Percentiles rank a stretch among this genome's conserved stretches.
Conservation (phyloP, 2,113 vertebrate species). For the Pygoscelis antarcticus region DNA sequence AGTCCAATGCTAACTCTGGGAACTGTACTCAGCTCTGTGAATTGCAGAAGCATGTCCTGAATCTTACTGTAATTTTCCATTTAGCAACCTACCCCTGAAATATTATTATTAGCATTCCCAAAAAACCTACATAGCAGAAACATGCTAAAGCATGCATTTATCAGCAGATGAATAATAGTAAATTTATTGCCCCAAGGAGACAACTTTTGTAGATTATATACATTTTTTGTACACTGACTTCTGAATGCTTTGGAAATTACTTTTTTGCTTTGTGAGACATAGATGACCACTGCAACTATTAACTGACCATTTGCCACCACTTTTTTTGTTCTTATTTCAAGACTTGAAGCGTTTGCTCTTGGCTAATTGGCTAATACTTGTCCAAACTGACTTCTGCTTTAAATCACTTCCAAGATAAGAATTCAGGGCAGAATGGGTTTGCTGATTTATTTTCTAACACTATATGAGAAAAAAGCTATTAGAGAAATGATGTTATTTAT, state of each 20-base stretch:
- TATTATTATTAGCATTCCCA: not conserved
- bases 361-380: not conserved
- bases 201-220: not conserved
- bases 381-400: not conserved
- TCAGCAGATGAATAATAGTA: not conserved
- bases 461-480: not conserved
- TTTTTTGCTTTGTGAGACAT: not conserved
- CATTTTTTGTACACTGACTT: not conserved
- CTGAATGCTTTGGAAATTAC: not conserved
- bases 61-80: not conserved
- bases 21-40: not conserved
- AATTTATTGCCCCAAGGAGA: not conserved
- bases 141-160: not conserved
- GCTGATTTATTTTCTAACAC: not conserved
- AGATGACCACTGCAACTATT: not conserved
- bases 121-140: not conserved
- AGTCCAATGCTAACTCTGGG: not conserved
- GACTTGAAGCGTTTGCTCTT: not conserved
- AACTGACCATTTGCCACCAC: not conserved
- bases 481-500: not conserved
- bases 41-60: not conserved
- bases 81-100: not conserved
- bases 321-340: not conserved
- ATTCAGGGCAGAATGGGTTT: not conserved
- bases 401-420: not conserved